Conservation (phyloP, 1,140 invertebrate species). For the Drosophila navojoa region DNA sequence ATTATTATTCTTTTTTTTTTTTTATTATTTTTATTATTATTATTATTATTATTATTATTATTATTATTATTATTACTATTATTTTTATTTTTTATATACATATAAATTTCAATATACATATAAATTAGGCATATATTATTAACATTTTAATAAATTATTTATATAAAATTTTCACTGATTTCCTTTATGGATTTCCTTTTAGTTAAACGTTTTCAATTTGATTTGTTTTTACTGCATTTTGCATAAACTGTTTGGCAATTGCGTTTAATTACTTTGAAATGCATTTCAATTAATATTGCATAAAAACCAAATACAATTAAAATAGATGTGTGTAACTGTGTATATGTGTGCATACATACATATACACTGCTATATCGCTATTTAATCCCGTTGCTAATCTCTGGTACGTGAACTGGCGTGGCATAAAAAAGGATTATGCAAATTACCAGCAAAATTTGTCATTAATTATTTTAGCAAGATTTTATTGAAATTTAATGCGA, state of each 20-base stretch:
- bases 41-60: too few species aligned
- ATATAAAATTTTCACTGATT: not conserved
- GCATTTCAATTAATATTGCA: slow-evolving; percentile 55
- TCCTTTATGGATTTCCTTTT: not conserved
- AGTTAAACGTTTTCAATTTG: not conserved
- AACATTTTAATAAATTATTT: not conserved
- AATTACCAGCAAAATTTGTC: slow-evolving; percentile 21
- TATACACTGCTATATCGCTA: not conserved
- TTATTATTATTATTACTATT: too few species aligned
- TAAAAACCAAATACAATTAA: not conserved
- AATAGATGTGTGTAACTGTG: too few species aligned
- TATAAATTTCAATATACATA: too few species aligned
- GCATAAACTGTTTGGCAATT: slow-evolving; percentile 6
- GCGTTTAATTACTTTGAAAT: slow-evolving; percentile 44
- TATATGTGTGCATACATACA: not conserved
- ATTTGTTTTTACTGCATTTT: slow-evolving; percentile 3
- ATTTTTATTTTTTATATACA: too few species aligned
- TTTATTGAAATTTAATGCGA: slow-evolving; percentile 39
- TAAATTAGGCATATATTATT: too few species aligned
- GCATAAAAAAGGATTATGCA: slow-evolving; percentile 28
- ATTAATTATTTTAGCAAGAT: slow-evolving; percentile 32
- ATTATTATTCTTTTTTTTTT: too few species aligned
- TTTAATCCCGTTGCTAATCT: slow-evolving; percentile 25
- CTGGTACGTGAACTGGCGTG: slow-evolving; percentile 4
- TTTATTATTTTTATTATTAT: too few species aligned